phyloP scores from a whole-genome alignment of 2,888 invertebrate genomes.

The Nomada goodeniana region DNA sequence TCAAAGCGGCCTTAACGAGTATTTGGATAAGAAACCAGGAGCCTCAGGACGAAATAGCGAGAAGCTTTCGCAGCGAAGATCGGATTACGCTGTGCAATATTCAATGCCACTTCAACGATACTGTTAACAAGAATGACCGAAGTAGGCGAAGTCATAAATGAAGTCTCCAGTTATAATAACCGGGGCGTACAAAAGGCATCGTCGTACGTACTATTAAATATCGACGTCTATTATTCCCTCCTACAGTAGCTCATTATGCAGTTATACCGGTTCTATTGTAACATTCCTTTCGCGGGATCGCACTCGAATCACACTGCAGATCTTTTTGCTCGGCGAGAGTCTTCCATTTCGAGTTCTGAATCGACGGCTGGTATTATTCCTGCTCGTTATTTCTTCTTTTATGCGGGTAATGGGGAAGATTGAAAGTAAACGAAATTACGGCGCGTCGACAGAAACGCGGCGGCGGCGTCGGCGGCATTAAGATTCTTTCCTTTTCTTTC shows the following conservation, averaged over 20 bases:
- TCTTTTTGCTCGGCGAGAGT: background rate
- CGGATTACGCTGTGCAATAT: background rate
- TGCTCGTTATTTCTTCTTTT: slow-evolving; percentile 24
- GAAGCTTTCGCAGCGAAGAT: slow-evolving; percentile 2
- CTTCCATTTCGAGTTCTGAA: background rate
- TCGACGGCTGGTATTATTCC: slow-evolving; percentile 9
- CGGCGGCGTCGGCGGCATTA: slow-evolving; percentile 4
- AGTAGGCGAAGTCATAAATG: background rate
- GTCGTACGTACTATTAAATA: slow-evolving; percentile 11
- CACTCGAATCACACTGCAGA: background rate
- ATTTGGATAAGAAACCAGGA: background rate
- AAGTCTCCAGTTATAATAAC: background rate
- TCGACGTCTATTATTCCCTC: background rate
- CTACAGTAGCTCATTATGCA: background rate
- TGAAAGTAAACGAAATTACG: slow-evolving; percentile 49
- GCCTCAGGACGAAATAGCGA: background rate
- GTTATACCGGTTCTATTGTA: slow-evolving; percentile 4
- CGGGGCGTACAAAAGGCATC: background rate
- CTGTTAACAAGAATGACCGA: background rate
- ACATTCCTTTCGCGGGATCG: background rate
- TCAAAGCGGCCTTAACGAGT: background rate
- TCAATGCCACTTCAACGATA: background rate
- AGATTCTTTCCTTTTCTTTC: slow-evolving; percentile 39
- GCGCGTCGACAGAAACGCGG: background rate
- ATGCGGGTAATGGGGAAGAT: slow-evolving; percentile 27